A percentile compares a stretch with the other conserved stretches of the same genome.
These are phyloP conservation scores for Lepidurus arcticus DNA, from an alignment of 1,140 invertebrate species.

Conservation along the genomic window DNA sequence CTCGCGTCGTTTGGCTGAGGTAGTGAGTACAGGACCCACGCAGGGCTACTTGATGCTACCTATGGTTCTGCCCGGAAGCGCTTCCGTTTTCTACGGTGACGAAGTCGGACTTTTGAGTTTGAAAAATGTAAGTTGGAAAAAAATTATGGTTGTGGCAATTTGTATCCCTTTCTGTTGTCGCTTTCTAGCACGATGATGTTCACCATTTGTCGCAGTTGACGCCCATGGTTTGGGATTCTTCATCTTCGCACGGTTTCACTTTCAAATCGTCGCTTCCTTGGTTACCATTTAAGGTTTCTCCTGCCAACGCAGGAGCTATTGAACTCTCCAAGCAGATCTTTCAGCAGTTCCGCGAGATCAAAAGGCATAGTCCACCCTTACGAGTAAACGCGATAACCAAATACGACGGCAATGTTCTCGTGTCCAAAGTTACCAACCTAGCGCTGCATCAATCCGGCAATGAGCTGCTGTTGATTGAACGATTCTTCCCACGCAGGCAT, in stretches of 20 bases:
- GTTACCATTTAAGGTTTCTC: conserved; percentile 46
- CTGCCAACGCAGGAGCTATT: conserved; percentile 41
- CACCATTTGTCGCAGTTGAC: conserved; percentile 58
- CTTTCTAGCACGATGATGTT: conserved; percentile 49
- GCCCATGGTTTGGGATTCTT: conserved; percentile 55
- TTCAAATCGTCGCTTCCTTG: conserved; percentile 51
- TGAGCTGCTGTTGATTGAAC: conserved; percentile 62
- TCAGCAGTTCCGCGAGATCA: conserved; percentile 51
- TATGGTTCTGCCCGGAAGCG: conserved; percentile 69
- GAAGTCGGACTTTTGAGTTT: conserved; percentile 53
- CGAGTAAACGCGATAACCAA: conserved; percentile 62
- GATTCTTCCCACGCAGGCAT: conserved; percentile 67
- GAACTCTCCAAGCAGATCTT: conserved; percentile 50
- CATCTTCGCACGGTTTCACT: conserved; percentile 45
- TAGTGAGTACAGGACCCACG: conserved; percentile 44
- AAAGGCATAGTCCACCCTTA: conserved; percentile 57
- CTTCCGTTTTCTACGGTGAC: conserved; percentile 74
- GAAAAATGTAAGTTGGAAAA: conserved; percentile 39
- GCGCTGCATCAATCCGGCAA: conserved; percentile 42
- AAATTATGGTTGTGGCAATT: background rate
- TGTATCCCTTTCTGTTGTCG: conserved; percentile 14
- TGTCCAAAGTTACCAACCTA: conserved; percentile 55
- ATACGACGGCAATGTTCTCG: conserved; percentile 53
- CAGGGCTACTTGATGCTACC: conserved; percentile 58
- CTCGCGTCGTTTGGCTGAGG: conserved; percentile 14